Base-by-base conservation (phyloP, 2,888 invertebrate genomes). In the Dicycla oo region DNA sequence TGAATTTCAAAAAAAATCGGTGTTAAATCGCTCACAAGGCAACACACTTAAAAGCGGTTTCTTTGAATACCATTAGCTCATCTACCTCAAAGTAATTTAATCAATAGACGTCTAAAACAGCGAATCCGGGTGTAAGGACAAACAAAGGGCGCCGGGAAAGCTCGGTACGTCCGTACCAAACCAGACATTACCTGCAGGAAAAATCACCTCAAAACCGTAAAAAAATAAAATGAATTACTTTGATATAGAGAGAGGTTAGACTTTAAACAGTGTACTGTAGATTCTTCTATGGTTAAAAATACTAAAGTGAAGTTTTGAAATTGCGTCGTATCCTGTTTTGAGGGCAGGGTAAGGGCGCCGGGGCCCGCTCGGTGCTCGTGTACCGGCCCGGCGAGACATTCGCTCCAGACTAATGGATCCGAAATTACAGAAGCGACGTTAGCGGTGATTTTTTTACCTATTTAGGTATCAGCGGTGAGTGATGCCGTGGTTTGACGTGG, bases 291-390 rank as follows among this genome's bases (percentile, higher is more conserved):
- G n/a, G n/a, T 2, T 71, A 71, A 66, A 71, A 80, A 62, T 69
- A 62, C 15, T 15, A 40, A 56, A 38, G 69, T 69, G 58, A 69
- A 69, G 74, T 69, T 78, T 69, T 69, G 54, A 45, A 65, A 70
- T 70, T 60, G 56, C 43, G 51, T 57, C 64, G 76, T 72, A 82
- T 86, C 83, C 86, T 84, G 80, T 68, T 65, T 51, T 77, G 68
- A 83, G 86, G 87, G 84, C 87, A 78, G 54, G 61, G 75, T 78
- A 83, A 86, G 88, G 89, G 86, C 89, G 86, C 77, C 72, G 76
- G 86, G 84, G 51, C 71, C 45, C 63, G 75, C 86, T 87, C 87
- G 81, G 90, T 90, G 74, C 90, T 72, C 40, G 57, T 68, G 89
- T 78, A 88, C 90, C 70, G 60, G 76, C 58, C 68, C 79, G 83